Percentiles rank a stretch among this genome's conserved stretches.
Evolutionary conservation across 2,797 vertebrate species (phyloP).

Genomic region (Acanthiza pusilla): DNA sequence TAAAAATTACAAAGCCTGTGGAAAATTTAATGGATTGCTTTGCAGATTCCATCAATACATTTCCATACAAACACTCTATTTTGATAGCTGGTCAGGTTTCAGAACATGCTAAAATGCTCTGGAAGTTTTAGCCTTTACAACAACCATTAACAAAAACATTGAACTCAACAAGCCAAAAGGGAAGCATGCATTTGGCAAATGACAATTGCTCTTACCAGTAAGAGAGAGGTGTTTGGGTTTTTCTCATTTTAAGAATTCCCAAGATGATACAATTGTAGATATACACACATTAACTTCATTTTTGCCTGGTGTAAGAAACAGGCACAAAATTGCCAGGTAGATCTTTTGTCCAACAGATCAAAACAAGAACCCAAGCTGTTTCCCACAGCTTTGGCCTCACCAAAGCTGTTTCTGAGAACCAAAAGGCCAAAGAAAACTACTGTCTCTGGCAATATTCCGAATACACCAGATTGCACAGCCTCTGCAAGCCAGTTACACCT

Average conservation of each 20-base stretch:
- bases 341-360: neutral
- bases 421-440: neutral
- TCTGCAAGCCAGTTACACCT: neutral
- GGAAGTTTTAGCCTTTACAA: neutral
- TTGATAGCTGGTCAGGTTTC: neutral
- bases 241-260: neutral
- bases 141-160: neutral
- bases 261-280: neutral
- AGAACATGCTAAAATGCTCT: neutral
- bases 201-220: neutral
- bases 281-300: neutral
- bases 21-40: neutral
- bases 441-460: neutral
- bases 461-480: rapidly evolving
- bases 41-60: neutral
- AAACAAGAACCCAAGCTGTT: neutral
- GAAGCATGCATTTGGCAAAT: neutral
- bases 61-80: neutral
- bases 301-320: neutral
- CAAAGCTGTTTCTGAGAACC: neutral
- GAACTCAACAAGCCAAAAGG: neutral
- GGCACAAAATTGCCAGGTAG: neutral
- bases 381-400: neutral
- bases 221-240: neutral
- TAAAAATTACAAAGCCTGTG: neutral